Evolutionary conservation across 2,797 vertebrate species (phyloP), one percentile per base, ranked within the genome.

Genomic region (Chelonia mydas): DNA sequence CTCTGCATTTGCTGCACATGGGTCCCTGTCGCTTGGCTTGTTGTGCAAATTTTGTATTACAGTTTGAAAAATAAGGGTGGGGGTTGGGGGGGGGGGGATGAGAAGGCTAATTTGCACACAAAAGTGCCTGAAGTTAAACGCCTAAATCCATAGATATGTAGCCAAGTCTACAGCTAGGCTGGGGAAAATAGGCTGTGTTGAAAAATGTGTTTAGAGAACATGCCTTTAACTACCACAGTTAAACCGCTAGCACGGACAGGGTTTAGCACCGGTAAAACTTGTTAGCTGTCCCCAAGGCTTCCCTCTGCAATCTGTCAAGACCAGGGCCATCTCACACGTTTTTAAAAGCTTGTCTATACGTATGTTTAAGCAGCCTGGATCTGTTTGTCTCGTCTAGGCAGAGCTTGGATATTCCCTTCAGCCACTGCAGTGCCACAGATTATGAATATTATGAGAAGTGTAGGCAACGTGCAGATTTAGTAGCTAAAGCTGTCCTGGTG

Each of bases 261-360:
- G 59, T 84, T 95, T 92, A 59, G 3, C 74, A 84, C 78, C 74
- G 90, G 72, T 37, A 84, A 91, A 65, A 23, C 41, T 82, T 1
- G 0, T 23, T 0, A 54, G 51, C 3, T 82, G 28, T 68, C 78
- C 83, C 33, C 28, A 41, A 90, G 76, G 55, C 3, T 93, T 94
- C 83, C 33, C 51, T 51, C 77, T 92, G 0, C 0, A 11, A 28
- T 45, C 50, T n/a, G 51, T 49, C 4, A 0, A 7, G 23, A 33
- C 13, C 84, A 89, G 28, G 37, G 41, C 31, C 72, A 61, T 79
- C 2, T 2, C 17, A 3, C 15, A 1, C 87, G 94, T 91, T 83
- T 61, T 79, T 81, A n/a, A 3, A 3, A 87, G 59, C 91, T 2
- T 55, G 86, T 80, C 65, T 3, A 41, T 82, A 3, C 8, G 8